Base-by-base conservation (phyloP, 1,140 invertebrate species). In the Pectinophora gossypiella region DNA sequence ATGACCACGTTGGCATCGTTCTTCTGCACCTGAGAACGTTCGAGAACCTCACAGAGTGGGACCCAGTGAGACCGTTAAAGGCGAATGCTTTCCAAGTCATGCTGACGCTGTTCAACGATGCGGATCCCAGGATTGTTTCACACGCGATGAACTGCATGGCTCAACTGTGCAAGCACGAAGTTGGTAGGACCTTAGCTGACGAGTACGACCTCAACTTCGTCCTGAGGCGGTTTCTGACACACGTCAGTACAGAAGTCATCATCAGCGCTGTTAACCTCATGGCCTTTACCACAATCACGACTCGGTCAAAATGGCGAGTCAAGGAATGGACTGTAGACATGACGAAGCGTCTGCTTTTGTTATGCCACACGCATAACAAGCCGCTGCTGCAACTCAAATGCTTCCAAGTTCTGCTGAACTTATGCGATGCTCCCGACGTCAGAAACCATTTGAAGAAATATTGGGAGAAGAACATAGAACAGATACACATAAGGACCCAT, bases 341-440 rank as follows among this genome's bases (percentile, higher is more conserved):
- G 0, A 78, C 72, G 0, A 69, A 63, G 9, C 47, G 50, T 2
- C 44, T 87, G 0, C 57, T 82, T 0, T 6, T 42, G 13, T 48
- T 84, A 9, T 76, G 68, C 21, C 50, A 69, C 3, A 48, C 38
- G 2, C 59, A 53, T 0, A 76, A 72, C 42, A 67, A 64, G 1
- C 79, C 81, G 0, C 12, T 72, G 0, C 23, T 87, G 0, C 84
- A 87, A 51, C 18, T 87, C 13, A 27, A 64, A n/a, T 46, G 55
- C 12, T 72, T 87, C 61, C 80, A 87, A 35, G 69, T 79, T 0
- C 43, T 87, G 38, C 81, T 85, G 5, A 87, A 85, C 43, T 49
- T 87, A 0, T 81, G 78, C 59, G 84, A 87, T 42, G 71, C 72
- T 48, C 79, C 84, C 0, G 82, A 85, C 46, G 68, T 85, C 18